phyloP scores from a whole-genome alignment of 2,888 invertebrate species.

The Biston betularia region DNA sequence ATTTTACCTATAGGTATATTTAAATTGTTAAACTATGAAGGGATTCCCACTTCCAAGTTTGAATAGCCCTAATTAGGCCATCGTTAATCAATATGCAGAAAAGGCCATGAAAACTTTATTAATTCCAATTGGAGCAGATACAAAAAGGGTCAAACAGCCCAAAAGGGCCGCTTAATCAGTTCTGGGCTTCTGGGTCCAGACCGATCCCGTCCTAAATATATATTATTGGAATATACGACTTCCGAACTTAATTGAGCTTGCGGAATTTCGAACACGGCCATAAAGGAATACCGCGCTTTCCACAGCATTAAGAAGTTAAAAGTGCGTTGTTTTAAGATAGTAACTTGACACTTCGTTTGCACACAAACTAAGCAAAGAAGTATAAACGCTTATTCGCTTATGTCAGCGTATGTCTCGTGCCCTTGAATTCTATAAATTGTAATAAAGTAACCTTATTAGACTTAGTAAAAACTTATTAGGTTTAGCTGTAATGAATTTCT shows the following conservation, averaged over 20 bases:
- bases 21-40: background rate
- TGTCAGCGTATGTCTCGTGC: background rate
- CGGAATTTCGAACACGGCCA: constrained; percentile 43
- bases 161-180: constrained; percentile 40
- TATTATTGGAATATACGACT: constrained; percentile 51
- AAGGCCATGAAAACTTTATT: constrained; percentile 35
- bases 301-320: constrained; percentile 46
- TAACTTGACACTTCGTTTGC: constrained; percentile 7
- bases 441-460: background rate
- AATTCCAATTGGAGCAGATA: constrained; percentile 34
- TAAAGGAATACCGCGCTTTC: constrained; percentile 45
- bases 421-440: background rate
- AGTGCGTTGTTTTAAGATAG: constrained; percentile 16
- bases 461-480: too few relatives aligned
- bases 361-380: background rate
- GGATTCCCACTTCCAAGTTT: background rate
- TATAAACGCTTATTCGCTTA: background rate
- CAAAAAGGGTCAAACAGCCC: constrained; percentile 39
- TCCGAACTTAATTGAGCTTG: constrained; percentile 50
- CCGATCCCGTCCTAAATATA: constrained; percentile 43
- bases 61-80: constrained; percentile 18
- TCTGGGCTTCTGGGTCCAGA: constrained; percentile 30
- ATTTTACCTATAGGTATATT: background rate
- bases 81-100: constrained; percentile 32
- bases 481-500: too few relatives aligned